Evolutionary conservation across 2,113 vertebrate species (phyloP), one percentile per base, ranked within the genome.

Genomic region (Periophthalmodon schlosseri): DNA sequence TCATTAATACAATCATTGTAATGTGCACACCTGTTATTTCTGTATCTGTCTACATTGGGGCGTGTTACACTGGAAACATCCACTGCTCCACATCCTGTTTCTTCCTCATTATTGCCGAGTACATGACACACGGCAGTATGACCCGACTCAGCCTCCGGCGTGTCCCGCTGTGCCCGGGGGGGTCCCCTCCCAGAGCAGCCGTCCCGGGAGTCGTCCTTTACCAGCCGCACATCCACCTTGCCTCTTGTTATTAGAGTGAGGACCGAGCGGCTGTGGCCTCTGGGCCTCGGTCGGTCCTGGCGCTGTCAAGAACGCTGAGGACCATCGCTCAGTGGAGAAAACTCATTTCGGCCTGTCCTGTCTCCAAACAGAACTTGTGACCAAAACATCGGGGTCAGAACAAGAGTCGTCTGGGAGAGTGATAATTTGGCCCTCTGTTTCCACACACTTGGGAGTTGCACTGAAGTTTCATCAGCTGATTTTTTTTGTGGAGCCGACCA

Each of bases 381-480:
- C 70, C 70, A 50, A 56, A 70, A 76, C 75, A 75, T 85, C 63
- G 84, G 68, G 73, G 76, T 87, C 73, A 81, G 57, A 71, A 80
- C 54, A 83, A 87, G 75, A 76, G 77, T 46, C 54, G 70, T 87
- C 76, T 71, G 72, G n/a, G 65, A 50, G 82, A 85, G 77, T 75
- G 34, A 66, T 56, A 78, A 68, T 80, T 63, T 39, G 61, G 47
- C 76, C 72, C 70, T 60, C 57, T 18, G 73, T 52, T 67, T 47
- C 61, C 79, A 57, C 6, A 50, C 49, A 56, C 47, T 70, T 20
- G 58, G 69, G 74, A 46, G 70, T 72, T 86, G 67, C 80, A 83
- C 79, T 60, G 61, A 64, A 74, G 75, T 89, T 88, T 87, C 81
- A 84, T 87, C 83, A 80, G 80, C 74, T 74, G 44, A 44, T 39